Evolutionary conservation across 2,113 vertebrate species (phyloP), one percentile per base, ranked within the genome.

Genomic region (Alectura lathami): DNA sequence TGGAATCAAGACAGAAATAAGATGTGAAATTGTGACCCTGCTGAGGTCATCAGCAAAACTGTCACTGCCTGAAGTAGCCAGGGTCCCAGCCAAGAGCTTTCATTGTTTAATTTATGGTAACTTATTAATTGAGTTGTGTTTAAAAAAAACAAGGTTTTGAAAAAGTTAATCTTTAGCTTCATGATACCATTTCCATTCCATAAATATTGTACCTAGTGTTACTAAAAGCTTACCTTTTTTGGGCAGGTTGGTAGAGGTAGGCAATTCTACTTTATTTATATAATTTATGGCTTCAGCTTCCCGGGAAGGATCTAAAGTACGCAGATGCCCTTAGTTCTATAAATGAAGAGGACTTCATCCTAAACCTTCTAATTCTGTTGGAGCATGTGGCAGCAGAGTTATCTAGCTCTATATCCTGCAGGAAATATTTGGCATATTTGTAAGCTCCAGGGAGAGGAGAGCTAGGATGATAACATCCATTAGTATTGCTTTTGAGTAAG

Each of bases 371-470:
- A 15, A 73, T 93, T 94, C 93, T 68, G 85, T 70, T 42, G 7
- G 10, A 56, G 72, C 45, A 16, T 53, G 10, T 59, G 83, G 82
- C 87, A 88, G 66, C 70, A 51, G 60, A 91, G 67, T 75, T 83
- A 8, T 87, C 88, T 73, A 62, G 50, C 38, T 9, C 63, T 12
- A 24, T 8, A 63, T 94, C 91, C 91, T 83, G 82, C 93, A 91
- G 89, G 93, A 96, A 97, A 96, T 96, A 72, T 0, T 91, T 94
- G 84, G 63, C 89, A 96, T 97, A 77, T 76, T 70, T 95, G 59
- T 77, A 34, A 96, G 82, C 94, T 92, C 91, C 68, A 70, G 91
- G 95, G 94, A 94, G 83, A 81, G 59, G 75, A 89, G 82, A 64
- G 23, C 38, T 42, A 29, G 68, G 89, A 40, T 92, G 95, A 86